Conservation (phyloP, 2,113 vertebrate genomes). For the Macrotis lagotis region DNA sequence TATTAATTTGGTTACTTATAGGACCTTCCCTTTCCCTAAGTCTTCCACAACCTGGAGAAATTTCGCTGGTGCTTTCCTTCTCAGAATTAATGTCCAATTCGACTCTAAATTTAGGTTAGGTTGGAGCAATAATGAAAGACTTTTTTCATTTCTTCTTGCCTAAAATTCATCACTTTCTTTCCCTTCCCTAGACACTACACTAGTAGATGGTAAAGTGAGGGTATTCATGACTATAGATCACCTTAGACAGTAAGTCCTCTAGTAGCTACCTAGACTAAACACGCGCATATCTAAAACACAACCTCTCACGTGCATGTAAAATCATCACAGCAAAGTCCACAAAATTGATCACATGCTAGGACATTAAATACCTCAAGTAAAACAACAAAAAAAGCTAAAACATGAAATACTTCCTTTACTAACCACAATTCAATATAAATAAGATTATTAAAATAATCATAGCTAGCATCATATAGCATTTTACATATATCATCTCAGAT, state of each 20-base stretch:
- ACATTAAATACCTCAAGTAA: not conserved
- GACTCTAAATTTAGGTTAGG: not conserved
- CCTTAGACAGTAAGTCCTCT: not conserved
- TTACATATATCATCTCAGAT: not conserved
- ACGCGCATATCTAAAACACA: not conserved
- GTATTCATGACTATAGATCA: not conserved
- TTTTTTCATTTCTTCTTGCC: not conserved
- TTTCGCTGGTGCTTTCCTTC: not conserved
- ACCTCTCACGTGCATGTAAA: not conserved
- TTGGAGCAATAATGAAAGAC: not conserved
- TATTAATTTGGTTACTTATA: not conserved
- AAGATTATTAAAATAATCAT: not conserved
- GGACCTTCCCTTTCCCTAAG: not conserved
- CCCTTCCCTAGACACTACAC: not conserved
- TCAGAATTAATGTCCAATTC: constrained; percentile 29
- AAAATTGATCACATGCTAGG: not conserved
- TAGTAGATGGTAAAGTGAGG: not conserved
- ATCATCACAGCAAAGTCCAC: not conserved
- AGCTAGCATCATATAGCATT: not conserved
- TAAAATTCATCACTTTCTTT: not conserved
- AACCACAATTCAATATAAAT: not conserved
- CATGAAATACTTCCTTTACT: not conserved
- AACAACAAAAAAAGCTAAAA: not conserved
- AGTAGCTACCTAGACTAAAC: not conserved
- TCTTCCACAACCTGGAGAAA: not conserved